phyloP scores from a whole-genome alignment of 2,113 vertebrate species.

The Boulengeromyrus knoepffleri region DNA sequence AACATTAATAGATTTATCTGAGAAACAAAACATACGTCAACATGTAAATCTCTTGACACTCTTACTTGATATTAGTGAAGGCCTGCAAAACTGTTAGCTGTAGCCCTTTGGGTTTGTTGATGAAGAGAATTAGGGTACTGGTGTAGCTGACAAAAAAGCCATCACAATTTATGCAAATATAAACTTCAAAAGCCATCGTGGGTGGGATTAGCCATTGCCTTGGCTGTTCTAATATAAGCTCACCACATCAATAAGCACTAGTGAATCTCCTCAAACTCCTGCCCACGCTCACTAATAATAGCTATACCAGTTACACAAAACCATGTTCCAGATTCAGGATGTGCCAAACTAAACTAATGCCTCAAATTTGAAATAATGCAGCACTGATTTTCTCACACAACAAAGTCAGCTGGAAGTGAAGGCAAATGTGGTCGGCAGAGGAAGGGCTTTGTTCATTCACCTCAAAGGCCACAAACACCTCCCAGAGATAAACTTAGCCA shows the following conservation, averaged over 20 bases:
- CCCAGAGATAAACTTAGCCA: background rate
- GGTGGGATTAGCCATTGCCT: background rate
- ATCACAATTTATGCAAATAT: background rate
- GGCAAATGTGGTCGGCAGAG: background rate
- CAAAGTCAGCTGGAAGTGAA: background rate
- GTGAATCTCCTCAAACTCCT: background rate
- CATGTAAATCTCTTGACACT: background rate
- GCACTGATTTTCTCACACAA: background rate
- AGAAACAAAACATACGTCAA: background rate
- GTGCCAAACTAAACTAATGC: background rate
- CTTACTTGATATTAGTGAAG: background rate
- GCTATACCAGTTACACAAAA: background rate
- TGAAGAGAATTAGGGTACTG: background rate
- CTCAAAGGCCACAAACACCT: background rate
- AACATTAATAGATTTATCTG: background rate
- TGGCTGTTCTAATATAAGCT: background rate
- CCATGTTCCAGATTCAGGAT: background rate
- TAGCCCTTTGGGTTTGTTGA: background rate
- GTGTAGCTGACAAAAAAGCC: background rate
- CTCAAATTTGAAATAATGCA: background rate
- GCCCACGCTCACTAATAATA: background rate
- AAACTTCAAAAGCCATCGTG: background rate
- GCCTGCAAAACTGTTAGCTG: background rate
- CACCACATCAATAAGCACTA: background rate
- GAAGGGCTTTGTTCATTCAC: background rate